phyloP scores from a whole-genome alignment of 1,140 invertebrate genomes.

The Linepithema humile region DNA sequence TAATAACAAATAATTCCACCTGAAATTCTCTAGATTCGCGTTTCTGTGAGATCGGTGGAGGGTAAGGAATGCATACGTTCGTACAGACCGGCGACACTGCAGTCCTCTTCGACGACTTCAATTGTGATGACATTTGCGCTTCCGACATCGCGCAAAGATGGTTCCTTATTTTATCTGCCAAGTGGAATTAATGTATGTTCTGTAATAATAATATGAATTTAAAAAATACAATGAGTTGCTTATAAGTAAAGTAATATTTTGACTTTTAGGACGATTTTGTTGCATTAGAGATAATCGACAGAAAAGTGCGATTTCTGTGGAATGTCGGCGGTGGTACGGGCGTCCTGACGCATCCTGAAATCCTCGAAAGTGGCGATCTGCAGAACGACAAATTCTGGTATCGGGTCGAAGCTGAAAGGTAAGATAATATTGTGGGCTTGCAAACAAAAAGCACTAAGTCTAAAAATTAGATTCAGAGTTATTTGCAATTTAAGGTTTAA shows the following conservation, averaged over 20 bases:
- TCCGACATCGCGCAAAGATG: constrained; percentile 86
- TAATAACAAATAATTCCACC: not conserved
- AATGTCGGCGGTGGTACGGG: constrained; percentile 90
- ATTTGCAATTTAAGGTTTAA: too few relatives aligned
- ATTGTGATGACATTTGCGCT: constrained; percentile 89
- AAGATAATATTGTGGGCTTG: constrained; percentile 53
- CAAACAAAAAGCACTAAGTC: too few relatives aligned
- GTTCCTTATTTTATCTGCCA: constrained; percentile 88
- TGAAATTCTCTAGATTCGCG: constrained; percentile 87
- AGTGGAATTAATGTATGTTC: constrained; percentile 85
- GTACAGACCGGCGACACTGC: constrained; percentile 87
- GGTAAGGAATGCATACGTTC: constrained; percentile 90
- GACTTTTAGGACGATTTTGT: constrained; percentile 88
- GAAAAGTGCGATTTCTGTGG: constrained; percentile 91
- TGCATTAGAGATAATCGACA: constrained; percentile 91
- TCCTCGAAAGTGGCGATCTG: constrained; percentile 85
- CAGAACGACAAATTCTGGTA: constrained; percentile 90
- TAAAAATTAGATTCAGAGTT: too few relatives aligned
- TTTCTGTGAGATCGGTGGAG: constrained; percentile 88
- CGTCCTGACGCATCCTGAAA: constrained; percentile 87
- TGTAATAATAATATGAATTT: not conserved
- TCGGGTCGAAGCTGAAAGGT: constrained; percentile 88
- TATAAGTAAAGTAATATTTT: constrained; percentile 5
- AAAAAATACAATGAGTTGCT: not conserved
- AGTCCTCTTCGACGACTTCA: constrained; percentile 89